phyloP scores from a whole-genome alignment of 2,797 vertebrate genomes.

The Chrysocyon brachyurus region DNA sequence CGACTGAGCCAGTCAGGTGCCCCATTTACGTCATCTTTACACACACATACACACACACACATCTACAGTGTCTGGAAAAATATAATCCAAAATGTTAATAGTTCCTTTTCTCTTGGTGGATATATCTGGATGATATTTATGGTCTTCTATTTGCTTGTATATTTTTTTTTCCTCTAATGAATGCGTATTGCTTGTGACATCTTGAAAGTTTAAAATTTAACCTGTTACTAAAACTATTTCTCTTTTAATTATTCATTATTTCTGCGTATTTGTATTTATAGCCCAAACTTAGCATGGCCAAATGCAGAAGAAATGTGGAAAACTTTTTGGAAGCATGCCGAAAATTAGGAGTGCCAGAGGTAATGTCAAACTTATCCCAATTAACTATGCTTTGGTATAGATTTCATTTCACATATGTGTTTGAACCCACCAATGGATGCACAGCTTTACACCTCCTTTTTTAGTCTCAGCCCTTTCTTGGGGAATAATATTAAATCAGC shows the following conservation, averaged over 20 bases:
- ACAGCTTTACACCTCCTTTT: background rate
- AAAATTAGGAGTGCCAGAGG: conserved; percentile 96
- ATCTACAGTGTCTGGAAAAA: background rate
- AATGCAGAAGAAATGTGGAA: conserved; percentile 98
- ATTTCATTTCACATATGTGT: background rate
- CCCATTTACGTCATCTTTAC: background rate
- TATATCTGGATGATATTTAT: conserved; percentile 35
- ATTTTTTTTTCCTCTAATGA: conserved; percentile 34
- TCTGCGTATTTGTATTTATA: conserved; percentile 85
- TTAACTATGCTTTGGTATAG: conserved; percentile 14
- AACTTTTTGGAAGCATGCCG: conserved; percentile 98
- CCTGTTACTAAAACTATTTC: background rate
- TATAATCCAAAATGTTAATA: background rate
- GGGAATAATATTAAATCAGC: conserved; percentile 6
- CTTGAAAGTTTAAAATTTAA: conserved; percentile 2
- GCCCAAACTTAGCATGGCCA: conserved; percentile 99
- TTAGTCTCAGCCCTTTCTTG: background rate
- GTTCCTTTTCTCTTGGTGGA: background rate
- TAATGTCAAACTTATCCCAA: conserved; percentile 87
- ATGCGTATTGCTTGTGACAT: background rate
- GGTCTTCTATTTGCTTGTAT: background rate
- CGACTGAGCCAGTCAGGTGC: background rate
- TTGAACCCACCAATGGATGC: background rate
- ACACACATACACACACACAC: background rate
- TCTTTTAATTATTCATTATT: background rate